Evolutionary conservation across 2,113 vertebrate species (phyloP).

Genomic region (Leuciscus idus): DNA sequence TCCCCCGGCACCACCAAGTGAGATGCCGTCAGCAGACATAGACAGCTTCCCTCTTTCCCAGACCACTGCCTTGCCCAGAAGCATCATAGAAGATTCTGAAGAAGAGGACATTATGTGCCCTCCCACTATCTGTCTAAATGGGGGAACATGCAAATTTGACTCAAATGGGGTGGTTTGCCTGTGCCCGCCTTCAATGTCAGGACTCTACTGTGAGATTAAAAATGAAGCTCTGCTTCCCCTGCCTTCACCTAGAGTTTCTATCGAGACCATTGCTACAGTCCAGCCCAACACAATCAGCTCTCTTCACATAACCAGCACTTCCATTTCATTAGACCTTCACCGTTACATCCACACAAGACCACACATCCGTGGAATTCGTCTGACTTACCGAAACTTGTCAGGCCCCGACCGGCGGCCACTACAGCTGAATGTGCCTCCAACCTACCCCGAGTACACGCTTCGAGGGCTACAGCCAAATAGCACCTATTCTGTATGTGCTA

Average conservation of each 20-base stretch:
- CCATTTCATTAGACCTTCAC: slow-evolving; percentile 86
- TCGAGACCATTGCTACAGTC: slow-evolving; percentile 32
- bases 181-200: slow-evolving; percentile 78
- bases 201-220: slow-evolving; percentile 80
- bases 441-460: slow-evolving; percentile 86
- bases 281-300: slow-evolving; percentile 73
- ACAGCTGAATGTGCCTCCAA: slow-evolving; percentile 84
- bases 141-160: slow-evolving; percentile 83
- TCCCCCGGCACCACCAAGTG: slow-evolving; percentile 43
- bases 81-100: slow-evolving; percentile 33
- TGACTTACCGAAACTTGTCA: slow-evolving; percentile 90
- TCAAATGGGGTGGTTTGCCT: slow-evolving; percentile 76
- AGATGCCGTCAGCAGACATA: slow-evolving; percentile 44
- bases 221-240: slow-evolving; percentile 46
- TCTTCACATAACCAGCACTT: slow-evolving; percentile 83
- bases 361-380: slow-evolving; percentile 84
- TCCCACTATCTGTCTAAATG: slow-evolving; percentile 83
- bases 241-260: slow-evolving; percentile 45
- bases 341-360: slow-evolving; percentile 78
- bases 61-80: slow-evolving; percentile 51
- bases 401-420: slow-evolving; percentile 86
- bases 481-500: slow-evolving; percentile 88
- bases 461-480: slow-evolving; percentile 88
- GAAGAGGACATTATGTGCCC: slow-evolving; percentile 75
- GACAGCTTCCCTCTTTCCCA: slow-evolving; percentile 36